phyloP scores from a whole-genome alignment of 2,113 vertebrate genomes.

The Ranitomeya imitator region DNA sequence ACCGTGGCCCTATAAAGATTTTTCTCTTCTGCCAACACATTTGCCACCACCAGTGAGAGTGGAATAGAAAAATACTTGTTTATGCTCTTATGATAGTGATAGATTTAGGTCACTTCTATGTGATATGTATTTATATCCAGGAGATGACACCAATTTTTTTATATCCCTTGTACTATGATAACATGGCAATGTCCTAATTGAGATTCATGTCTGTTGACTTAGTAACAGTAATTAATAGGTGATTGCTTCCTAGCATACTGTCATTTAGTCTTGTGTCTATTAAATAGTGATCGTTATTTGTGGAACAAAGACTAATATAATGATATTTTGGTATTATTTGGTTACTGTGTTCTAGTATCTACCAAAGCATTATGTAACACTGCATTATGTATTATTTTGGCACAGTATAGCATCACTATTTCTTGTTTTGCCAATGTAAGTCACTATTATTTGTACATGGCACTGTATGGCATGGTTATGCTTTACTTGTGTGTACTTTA shows the following conservation, averaged over 20 bases:
- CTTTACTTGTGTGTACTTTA: too few relatives aligned
- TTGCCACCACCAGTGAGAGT: neutral
- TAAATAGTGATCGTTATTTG: too few relatives aligned
- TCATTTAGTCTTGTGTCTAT: neutral
- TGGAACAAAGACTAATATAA: too few relatives aligned
- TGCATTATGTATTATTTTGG: too few relatives aligned
- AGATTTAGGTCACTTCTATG: slow-evolving; percentile 27
- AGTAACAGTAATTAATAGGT: slow-evolving; percentile 30
- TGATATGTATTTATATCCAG: slow-evolving; percentile 31
- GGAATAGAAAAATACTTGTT: slow-evolving; percentile 2
- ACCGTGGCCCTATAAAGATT: neutral
- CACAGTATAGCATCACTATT: too few relatives aligned
- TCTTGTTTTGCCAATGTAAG: too few relatives aligned
- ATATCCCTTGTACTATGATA: neutral
- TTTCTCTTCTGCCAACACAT: neutral
- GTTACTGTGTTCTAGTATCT: too few relatives aligned
- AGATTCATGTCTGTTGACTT: slow-evolving; percentile 11
- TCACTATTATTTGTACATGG: too few relatives aligned
- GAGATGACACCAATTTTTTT: neutral
- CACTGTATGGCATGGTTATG: too few relatives aligned
- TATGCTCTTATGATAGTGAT: slow-evolving; percentile 28
- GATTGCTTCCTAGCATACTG: neutral
- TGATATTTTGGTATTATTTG: too few relatives aligned
- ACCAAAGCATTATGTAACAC: too few relatives aligned
- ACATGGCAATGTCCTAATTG: slow-evolving; percentile 4